Percentiles rank a stretch among this genome's conserved stretches.
These are phyloP conservation scores for Chionoecetes opilio DNA, from an alignment of 1,140 invertebrate genomes.

Conservation along the genomic window DNA sequence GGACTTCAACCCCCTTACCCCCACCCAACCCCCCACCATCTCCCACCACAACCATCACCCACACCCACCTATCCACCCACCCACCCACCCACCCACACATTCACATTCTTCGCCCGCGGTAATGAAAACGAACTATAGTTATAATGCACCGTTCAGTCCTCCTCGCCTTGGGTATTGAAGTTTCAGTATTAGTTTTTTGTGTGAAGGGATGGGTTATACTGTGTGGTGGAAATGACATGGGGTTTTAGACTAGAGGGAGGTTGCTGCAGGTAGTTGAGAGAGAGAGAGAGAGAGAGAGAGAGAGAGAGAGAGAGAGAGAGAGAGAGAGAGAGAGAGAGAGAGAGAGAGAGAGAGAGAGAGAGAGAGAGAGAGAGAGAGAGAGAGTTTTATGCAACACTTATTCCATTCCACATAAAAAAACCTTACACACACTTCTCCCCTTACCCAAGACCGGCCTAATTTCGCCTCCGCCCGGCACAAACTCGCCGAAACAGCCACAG, in stretches of 20 bases:
- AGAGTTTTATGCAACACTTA: background rate
- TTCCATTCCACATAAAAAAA: too few species aligned
- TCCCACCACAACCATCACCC: too few species aligned
- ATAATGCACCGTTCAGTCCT: background rate
- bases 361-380: constrained; percentile 27
- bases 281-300: background rate
- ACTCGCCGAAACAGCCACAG: background rate
- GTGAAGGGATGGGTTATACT: background rate
- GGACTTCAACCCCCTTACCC: too few species aligned
- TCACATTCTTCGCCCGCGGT: background rate
- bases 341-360: constrained; percentile 27
- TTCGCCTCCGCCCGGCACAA: background rate
- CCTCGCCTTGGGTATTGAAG: background rate
- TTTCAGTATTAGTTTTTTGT: background rate
- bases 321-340: constrained; percentile 8
- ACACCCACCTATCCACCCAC: too few species aligned
- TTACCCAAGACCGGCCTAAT: background rate
- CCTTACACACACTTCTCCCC: background rate
- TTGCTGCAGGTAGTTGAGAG: background rate
- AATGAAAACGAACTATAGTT: background rate
- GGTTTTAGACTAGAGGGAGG: background rate
- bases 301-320: constrained; percentile 8
- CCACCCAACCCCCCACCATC: too few species aligned
- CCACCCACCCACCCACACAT: too few species aligned
- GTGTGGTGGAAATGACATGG: background rate